Evolutionary conservation across 2,888 invertebrate genomes (phyloP).

Genomic region (Limnephilus marmoratus): DNA sequence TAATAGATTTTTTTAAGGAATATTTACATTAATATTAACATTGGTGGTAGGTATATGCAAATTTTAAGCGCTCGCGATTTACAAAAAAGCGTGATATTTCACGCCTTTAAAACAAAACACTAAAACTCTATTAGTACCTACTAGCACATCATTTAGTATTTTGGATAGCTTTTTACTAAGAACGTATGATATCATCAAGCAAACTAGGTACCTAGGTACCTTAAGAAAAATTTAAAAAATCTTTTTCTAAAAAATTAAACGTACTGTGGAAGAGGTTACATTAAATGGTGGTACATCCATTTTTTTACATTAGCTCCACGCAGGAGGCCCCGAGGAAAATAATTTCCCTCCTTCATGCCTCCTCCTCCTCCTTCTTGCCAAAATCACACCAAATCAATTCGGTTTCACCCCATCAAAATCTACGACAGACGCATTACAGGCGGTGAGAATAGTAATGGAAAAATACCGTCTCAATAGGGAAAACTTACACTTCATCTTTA

Average conservation of each 20-base stretch:
- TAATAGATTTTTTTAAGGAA: background rate
- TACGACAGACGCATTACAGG: too few relatives aligned
- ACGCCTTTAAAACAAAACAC: background rate
- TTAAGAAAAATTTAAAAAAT: background rate
- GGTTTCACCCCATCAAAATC: too few relatives aligned
- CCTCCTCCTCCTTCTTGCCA: too few relatives aligned
- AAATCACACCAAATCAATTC: too few relatives aligned
- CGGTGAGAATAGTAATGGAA: too few relatives aligned
- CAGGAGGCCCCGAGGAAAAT: too few relatives aligned
- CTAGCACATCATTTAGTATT: background rate
- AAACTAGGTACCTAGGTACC: background rate
- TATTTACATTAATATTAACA: background rate
- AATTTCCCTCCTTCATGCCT: too few relatives aligned
- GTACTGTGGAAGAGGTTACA: background rate
- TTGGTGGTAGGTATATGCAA: background rate
- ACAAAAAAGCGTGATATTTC: background rate
- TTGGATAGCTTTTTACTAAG: background rate
- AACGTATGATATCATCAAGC: background rate
- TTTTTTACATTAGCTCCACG: too few relatives aligned
- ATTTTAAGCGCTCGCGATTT: background rate
- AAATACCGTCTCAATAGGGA: too few relatives aligned
- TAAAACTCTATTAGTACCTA: background rate
- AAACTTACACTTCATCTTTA: too few relatives aligned
- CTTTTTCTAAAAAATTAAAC: background rate
- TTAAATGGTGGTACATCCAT: too few relatives aligned